phyloP scores from a whole-genome alignment of 2,888 invertebrate genomes.

The Hartigia nigra region DNA sequence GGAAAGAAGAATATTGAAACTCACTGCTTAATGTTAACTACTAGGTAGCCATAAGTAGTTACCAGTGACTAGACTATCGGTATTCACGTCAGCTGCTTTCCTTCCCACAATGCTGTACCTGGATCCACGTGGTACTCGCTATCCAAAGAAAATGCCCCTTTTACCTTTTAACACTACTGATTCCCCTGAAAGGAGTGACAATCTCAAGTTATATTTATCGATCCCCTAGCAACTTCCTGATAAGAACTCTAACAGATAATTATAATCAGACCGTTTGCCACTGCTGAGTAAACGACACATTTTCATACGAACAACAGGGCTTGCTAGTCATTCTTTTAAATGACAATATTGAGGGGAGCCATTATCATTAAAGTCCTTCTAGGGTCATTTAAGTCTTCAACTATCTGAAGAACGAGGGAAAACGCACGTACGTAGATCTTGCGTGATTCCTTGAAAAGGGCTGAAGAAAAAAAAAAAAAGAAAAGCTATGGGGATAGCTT shows the following conservation, averaged over 20 bases:
- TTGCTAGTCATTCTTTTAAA: background rate
- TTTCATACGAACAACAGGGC: background rate
- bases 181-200: background rate
- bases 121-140: conserved; percentile 51
- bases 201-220: background rate
- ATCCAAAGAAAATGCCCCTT: conserved; percentile 42
- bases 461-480: conserved; percentile 36
- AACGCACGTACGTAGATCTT: conserved; percentile 31
- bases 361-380: conserved; percentile 26
- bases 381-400: conserved; percentile 10
- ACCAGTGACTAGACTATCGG: conserved; percentile 34
- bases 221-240: background rate
- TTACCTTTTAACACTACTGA: conserved; percentile 22
- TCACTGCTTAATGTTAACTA: background rate
- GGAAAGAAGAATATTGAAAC: conserved; percentile 1
- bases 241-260: background rate
- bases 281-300: background rate
- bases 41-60: conserved; percentile 6
- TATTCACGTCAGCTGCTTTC: conserved; percentile 53
- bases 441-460: conserved; percentile 32
- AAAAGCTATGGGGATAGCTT: conserved; percentile 5
- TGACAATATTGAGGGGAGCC: background rate
- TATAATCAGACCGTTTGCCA: background rate
- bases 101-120: conserved; percentile 56
- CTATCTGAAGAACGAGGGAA: background rate